These are phyloP conservation scores for Pheosia tremula DNA, from an alignment of 2,888 invertebrate species.

Conservation along the genomic window DNA sequence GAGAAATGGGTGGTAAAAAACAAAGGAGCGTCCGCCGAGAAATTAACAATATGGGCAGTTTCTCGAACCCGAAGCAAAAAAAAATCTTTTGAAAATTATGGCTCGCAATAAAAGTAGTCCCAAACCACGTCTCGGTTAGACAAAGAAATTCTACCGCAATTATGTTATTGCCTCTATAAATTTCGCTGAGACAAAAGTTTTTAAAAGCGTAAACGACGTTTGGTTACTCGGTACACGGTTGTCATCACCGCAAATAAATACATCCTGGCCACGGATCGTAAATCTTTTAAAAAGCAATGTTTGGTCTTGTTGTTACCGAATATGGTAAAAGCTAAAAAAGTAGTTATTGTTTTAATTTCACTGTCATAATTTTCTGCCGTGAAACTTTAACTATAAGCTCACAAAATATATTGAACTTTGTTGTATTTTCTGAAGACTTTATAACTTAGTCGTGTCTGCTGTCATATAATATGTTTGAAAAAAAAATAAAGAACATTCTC, in stretches of 20 bases:
- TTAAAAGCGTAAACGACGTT: slow-evolving; percentile 45
- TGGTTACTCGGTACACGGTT: slow-evolving; percentile 54
- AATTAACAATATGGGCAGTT: slow-evolving; percentile 60
- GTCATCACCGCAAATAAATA: slow-evolving; percentile 71
- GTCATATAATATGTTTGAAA: too few relatives aligned
- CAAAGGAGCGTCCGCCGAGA: slow-evolving; percentile 47
- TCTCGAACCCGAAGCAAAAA: slow-evolving; percentile 54
- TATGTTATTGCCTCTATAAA: slow-evolving; percentile 71
- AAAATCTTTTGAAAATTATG: slow-evolving; percentile 59
- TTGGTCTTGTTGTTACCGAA: slow-evolving; percentile 40
- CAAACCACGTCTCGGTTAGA: slow-evolving; percentile 48
- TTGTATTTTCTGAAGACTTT: too few relatives aligned
- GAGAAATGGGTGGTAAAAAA: slow-evolving; percentile 48
- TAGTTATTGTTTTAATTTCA: slow-evolving; percentile 18
- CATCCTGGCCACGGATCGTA: slow-evolving; percentile 48
- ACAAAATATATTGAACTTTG: not conserved
- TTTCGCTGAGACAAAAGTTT: slow-evolving; percentile 61
- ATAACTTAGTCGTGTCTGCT: too few relatives aligned
- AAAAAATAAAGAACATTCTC: too few relatives aligned
- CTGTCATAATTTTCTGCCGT: slow-evolving; percentile 19
- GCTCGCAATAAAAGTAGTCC: slow-evolving; percentile 62
- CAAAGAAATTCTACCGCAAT: slow-evolving; percentile 72
- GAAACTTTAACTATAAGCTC: not conserved
- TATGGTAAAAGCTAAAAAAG: slow-evolving; percentile 12
- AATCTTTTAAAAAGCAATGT: slow-evolving; percentile 48